Base-by-base conservation (phyloP, 2,113 vertebrate genomes). In the Melanerpes formicivorus region DNA sequence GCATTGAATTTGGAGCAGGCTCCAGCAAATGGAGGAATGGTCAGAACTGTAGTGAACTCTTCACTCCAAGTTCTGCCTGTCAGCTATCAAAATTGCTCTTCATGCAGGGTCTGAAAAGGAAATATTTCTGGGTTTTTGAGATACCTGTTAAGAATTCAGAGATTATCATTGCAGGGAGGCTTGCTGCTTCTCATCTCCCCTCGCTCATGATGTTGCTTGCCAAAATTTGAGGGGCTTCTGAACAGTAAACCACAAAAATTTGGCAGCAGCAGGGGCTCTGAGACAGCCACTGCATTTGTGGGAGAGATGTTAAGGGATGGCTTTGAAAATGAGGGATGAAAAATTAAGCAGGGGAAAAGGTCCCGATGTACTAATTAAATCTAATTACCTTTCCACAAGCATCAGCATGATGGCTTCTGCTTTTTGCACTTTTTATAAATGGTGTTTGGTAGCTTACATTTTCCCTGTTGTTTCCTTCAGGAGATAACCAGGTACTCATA, bases 301-400 rank as follows among this genome's bases (percentile, higher is more conserved):
- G 82, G 52, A 21, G 72, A 66, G 55, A 25, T 63, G 11, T 27
- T 44, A 56, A 48, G 90, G 30, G 29, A n/a, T 9, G 56, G 18
- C 52, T 93, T 74, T 66, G 91, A 87, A 85, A 85, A 85, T 44
- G 26, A 80, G 37, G 82, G 29, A 42, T 80, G 73, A 80, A 77
- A 88, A 95, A 88, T 84, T 91, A 95, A 80, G 27, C 5, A 32
- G 32, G 19, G 59, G 59, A n/a, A 77, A 80, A 94, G 66, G 83
- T 90, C 66, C n/a, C 78, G 26, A 46, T 32, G 18, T 80, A 67
- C 55, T 79, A 93, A 79, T 93, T 88, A 71, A 80, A 86, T 80
- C 79, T 92, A 93, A 77, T 87, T 82, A 54, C 1, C 4, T 59
- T 88, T 85, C 55, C 73, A 78, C 1, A 42, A 82, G 55, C 34